phyloP scores from a whole-genome alignment of 1,140 invertebrate species.

The Hormaphis cornu region DNA sequence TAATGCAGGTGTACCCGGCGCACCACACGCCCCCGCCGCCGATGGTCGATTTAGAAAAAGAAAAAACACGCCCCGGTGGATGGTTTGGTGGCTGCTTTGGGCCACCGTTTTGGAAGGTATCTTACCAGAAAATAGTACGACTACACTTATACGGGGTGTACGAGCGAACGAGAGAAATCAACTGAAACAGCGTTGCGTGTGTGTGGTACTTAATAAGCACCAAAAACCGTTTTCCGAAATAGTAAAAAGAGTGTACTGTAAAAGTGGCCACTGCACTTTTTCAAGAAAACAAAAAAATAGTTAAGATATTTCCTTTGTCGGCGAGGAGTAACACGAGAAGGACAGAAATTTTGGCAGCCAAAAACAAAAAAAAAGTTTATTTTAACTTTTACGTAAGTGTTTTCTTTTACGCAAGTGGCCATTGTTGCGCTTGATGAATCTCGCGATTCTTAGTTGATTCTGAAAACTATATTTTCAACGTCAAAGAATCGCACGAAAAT shows the following conservation, averaged over 20 bases:
- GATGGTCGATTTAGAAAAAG: too few relatives aligned
- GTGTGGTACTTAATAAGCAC: constrained; percentile 22
- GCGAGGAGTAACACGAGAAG: constrained; percentile 24
- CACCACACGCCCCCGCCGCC: too few relatives aligned
- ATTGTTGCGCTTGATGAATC: constrained; percentile 38
- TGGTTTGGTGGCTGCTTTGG: too few relatives aligned
- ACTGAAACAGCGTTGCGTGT: constrained; percentile 24
- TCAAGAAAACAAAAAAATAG: constrained; percentile 3
- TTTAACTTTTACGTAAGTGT: constrained; percentile 3
- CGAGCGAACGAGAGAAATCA: constrained; percentile 11
- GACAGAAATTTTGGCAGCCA: neutral
- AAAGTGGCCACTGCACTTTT: constrained; percentile 15
- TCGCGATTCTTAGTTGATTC: constrained; percentile 39
- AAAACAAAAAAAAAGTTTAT: constrained; percentile 9
- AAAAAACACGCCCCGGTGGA: too few relatives aligned
- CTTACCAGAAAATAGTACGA: neutral
- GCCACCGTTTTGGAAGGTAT: too few relatives aligned
- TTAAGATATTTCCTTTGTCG: constrained; percentile 30
- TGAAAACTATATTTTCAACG: constrained; percentile 39
- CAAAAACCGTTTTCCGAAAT: constrained; percentile 30
- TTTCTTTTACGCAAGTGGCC: constrained; percentile 31
- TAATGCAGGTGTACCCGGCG: too few relatives aligned
- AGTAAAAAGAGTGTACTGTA: constrained; percentile 17
- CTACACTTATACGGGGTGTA: neutral
- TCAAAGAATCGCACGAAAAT: constrained; percentile 37